Conservation (phyloP, 2,797 vertebrate genomes). For the Aulostomus chinensis region DNA sequence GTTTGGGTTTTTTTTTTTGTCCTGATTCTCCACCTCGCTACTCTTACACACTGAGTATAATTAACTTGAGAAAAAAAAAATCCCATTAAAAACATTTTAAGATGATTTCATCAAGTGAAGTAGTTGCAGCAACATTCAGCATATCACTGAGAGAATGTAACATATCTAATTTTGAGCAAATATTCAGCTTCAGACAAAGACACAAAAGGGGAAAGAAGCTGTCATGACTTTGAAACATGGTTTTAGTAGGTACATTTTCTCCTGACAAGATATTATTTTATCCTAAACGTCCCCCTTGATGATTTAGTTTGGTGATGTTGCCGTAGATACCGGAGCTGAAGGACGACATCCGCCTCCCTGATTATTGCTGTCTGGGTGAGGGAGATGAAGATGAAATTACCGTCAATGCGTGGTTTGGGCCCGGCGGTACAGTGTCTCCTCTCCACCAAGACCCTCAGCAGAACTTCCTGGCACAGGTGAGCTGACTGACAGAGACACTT, state of each 20-base stretch:
- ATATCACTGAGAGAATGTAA: too few species aligned
- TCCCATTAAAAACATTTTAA: too few species aligned
- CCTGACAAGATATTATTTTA: not conserved
- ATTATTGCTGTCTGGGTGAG: conserved; percentile 94
- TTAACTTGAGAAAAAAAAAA: too few species aligned
- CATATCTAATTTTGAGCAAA: too few species aligned
- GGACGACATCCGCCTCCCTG: conserved; percentile 91
- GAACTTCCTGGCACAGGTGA: conserved; percentile 94
- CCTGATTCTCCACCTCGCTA: too few species aligned
- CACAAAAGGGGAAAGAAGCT: not conserved
- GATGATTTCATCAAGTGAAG: too few species aligned
- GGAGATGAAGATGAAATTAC: conserved; percentile 93
- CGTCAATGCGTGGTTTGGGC: conserved; percentile 96
- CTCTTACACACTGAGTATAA: too few species aligned
- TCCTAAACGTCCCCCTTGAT: conserved; percentile 2
- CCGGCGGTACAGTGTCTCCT: conserved; percentile 90
- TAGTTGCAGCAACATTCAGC: too few species aligned
- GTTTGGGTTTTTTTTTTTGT: too few species aligned
- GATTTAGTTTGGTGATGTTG: too few species aligned
- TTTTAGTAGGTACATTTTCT: not conserved
- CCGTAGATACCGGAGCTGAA: conserved; percentile 91
- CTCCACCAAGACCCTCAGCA: conserved; percentile 98
- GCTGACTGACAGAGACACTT: too few species aligned
- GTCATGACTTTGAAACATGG: not conserved
- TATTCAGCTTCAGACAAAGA: too few species aligned